Percentiles rank a stretch among this genome's conserved stretches.
Evolutionary conservation across 2,888 invertebrate species (phyloP).

Genomic region (Rhingia rostrata): DNA sequence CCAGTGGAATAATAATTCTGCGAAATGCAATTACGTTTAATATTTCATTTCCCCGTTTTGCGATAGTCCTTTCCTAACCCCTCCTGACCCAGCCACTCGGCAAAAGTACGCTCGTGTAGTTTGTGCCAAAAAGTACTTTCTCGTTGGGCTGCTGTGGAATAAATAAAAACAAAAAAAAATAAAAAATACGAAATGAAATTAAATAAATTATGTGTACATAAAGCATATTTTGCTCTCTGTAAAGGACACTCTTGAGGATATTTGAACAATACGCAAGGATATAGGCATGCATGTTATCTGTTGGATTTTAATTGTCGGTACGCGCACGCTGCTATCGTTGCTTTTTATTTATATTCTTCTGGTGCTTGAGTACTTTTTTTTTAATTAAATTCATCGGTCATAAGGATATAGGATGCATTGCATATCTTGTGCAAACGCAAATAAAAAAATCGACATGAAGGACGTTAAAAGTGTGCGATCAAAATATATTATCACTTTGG

Average conservation of each 20-base stretch:
- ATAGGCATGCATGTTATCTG: conserved; percentile 19
- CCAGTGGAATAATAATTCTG: conserved; percentile 52
- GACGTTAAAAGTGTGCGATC: too few relatives aligned
- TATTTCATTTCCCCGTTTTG: conserved; percentile 60
- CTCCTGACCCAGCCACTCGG: neutral
- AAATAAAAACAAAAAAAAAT: neutral
- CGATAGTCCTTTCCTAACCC: conserved; percentile 10
- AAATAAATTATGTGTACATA: conserved; percentile 49
- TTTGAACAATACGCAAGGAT: conserved; percentile 44
- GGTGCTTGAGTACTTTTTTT: conserved; percentile 8
- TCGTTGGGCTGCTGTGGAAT: conserved; percentile 9
- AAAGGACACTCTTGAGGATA: conserved; percentile 42
- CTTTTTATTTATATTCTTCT: conserved; percentile 44
- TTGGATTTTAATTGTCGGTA: conserved; percentile 35
- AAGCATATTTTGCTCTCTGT: conserved; percentile 49
- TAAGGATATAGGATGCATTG: neutral
- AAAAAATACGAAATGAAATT: conserved; percentile 17
- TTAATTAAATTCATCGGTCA: conserved; percentile 44
- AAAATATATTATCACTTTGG: too few relatives aligned
- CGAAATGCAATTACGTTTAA: conserved; percentile 69
- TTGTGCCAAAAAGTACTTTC: conserved; percentile 26
- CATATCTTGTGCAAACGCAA: too few relatives aligned
- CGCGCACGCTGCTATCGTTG: neutral
- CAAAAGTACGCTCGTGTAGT: conserved; percentile 14
- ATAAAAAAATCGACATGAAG: too few relatives aligned